Base-by-base conservation (phyloP, 2,797 vertebrate species). In the Microctenopoma lineatum region DNA sequence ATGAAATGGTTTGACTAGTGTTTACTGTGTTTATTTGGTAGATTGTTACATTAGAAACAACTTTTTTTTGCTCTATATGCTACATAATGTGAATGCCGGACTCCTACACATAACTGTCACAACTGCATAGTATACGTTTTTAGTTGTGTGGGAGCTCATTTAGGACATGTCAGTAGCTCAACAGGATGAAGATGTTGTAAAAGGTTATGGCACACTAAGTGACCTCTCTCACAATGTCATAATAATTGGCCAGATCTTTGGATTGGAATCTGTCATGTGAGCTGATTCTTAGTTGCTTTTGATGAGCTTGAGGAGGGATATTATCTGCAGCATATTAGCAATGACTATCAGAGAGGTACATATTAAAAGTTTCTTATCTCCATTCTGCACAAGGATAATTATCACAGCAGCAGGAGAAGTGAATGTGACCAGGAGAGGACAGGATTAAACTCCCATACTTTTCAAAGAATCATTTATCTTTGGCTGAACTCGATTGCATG, bases 331-430 rank as follows among this genome's bases (percentile, higher is more conserved):
- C 39, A 61, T 64, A 64, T 63, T 39, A 55, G 26, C 59, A 27
- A 44, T 21, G 25, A 57, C 14, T n/a, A 16, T 11, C 38, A 26
- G n/a, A 67, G 71, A 61, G 67, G 25, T 63, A 45, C 41, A 61
- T 56, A 70, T 74, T 16, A 51, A 47, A 73, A 59, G 4, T 56
- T 67, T 75, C 34, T 67, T 72, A 68, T 72, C 54, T 60, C 10
- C 11, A 0, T n/a, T 58, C 13, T 32, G 39, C 55, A 46, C 46
- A 26, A 29, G 1, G 38, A 47, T 21, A 68, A 68, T 56, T 46
- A 68, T 68, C 1, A 27, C 34, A 15, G 41, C 2, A 36, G 9
- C 36, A 15, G 5, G 15, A 44, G 42, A 29, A 6, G 21, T 21
- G 21, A 36, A 63, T 62, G 38, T 50, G 46, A 56, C 36, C 25